A percentile compares a stretch with the other conserved stretches of the same genome.
Evolutionary conservation across 1,140 invertebrate species (phyloP).

Genomic region (Magallana gigas): DNA sequence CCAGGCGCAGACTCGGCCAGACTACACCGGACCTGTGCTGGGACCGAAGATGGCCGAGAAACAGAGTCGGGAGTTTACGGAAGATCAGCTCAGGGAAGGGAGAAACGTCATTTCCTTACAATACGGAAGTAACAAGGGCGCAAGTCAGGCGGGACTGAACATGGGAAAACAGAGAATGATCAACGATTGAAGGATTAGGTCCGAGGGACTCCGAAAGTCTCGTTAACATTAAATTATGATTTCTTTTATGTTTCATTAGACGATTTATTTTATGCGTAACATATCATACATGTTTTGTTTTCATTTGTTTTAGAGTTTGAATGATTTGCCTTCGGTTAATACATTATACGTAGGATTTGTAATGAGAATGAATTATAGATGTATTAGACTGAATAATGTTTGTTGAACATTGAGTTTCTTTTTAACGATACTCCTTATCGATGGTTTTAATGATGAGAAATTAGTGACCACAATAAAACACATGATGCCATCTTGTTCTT

Average conservation of each 20-base stretch:
- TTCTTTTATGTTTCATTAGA: constrained; percentile 26
- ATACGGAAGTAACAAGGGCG: constrained; percentile 93
- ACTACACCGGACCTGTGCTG: constrained; percentile 90
- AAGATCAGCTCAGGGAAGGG: constrained; percentile 91
- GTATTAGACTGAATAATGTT: no score
- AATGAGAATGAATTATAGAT: no score
- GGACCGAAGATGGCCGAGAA: constrained; percentile 82
- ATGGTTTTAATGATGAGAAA: not conserved
- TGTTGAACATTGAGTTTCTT: not conserved
- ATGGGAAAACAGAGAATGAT: constrained; percentile 86
- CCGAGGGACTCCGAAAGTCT: not conserved
- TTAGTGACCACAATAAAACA: no score
- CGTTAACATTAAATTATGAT: not conserved
- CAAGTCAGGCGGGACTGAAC: constrained; percentile 86
- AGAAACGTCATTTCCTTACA: constrained; percentile 93
- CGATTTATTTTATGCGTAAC: not conserved
- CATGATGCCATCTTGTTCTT: no score
- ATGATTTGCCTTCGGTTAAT: not conserved
- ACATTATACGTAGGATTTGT: no score
- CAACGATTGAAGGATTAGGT: constrained; percentile 66
- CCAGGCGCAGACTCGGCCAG: constrained; percentile 91
- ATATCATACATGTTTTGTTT: not conserved
- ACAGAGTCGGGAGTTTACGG: constrained; percentile 90
- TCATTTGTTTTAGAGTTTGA: not conserved
- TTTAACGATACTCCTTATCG: not conserved